These are phyloP conservation scores for Leptoteleia sp. DNA, from an alignment of 1,140 invertebrate species.

Conservation along the genomic window DNA sequence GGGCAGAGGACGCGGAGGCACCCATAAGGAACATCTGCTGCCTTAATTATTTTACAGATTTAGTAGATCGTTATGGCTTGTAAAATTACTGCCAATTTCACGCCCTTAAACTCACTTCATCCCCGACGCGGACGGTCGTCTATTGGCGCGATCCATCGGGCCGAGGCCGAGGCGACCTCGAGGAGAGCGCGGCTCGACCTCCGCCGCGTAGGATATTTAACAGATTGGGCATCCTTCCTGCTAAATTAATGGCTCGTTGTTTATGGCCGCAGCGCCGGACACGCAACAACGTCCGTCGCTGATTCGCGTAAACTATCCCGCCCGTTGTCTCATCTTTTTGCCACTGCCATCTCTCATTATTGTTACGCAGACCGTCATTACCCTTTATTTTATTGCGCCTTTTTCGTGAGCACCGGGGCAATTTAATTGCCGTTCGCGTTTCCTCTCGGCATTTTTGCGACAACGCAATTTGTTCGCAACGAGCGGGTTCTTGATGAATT, in stretches of 20 bases:
- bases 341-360: conserved; percentile 59
- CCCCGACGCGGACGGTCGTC: conserved; percentile 53
- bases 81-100: conserved; percentile 82
- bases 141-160: conserved; percentile 59
- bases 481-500: conserved; percentile 33
- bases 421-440: conserved; percentile 48
- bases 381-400: conserved; percentile 44
- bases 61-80: conserved; percentile 82
- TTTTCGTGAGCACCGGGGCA: conserved; percentile 22
- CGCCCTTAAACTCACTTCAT: conserved; percentile 80
- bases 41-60: conserved; percentile 82
- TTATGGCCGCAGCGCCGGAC: conserved; percentile 76
- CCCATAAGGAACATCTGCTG: conserved; percentile 77
- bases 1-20: conserved; percentile 9
- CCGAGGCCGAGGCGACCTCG: conserved; percentile 46
- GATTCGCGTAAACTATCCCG: conserved; percentile 75
- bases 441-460: conserved; percentile 36
- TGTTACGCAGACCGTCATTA: conserved; percentile 53
- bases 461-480: conserved; percentile 32
- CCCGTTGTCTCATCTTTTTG: conserved; percentile 55
- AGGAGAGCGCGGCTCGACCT: conserved; percentile 5
- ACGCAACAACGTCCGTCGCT: conserved; percentile 77
- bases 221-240: conserved; percentile 78
- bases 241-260: conserved; percentile 80
- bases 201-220: conserved; percentile 71